Conservation (phyloP, 1,140 invertebrate species). For the Linepithema humile region DNA sequence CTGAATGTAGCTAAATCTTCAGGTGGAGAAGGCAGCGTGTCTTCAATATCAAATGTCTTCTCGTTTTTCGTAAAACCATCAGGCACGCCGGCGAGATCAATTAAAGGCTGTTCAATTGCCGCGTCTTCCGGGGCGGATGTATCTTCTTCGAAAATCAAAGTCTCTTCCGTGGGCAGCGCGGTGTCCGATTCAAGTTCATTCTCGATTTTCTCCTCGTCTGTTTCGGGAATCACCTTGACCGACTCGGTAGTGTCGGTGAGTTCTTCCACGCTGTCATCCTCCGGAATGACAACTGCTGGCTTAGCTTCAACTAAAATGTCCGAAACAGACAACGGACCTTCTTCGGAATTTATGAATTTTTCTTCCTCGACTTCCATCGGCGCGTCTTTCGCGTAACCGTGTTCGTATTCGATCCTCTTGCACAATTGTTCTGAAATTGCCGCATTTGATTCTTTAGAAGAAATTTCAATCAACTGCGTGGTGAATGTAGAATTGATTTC, state of each 20-base stretch:
- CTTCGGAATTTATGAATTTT: slow-evolving; percentile 54
- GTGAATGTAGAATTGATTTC: background rate
- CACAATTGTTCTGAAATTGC: background rate
- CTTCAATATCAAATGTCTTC: slow-evolving; percentile 6
- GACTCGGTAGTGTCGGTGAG: slow-evolving; percentile 14
- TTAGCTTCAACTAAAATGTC: slow-evolving; percentile 63
- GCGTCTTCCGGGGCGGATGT: background rate
- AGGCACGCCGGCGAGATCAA: background rate
- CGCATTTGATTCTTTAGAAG: background rate
- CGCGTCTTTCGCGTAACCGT: slow-evolving; percentile 26
- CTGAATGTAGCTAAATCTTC: background rate
- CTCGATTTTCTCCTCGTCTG: slow-evolving; percentile 50
- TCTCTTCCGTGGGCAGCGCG: slow-evolving; percentile 7
- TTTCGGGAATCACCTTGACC: slow-evolving; percentile 35
- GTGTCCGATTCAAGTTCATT: slow-evolving; percentile 16
- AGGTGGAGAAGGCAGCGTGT: slow-evolving; percentile 70
- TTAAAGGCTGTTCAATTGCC: background rate
- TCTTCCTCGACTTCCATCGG: slow-evolving; percentile 11
- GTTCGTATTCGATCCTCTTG: slow-evolving; percentile 32
- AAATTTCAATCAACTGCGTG: background rate
- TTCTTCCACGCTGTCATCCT: slow-evolving; percentile 59
- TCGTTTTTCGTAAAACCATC: background rate
- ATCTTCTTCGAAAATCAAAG: background rate
- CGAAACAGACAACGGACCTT: slow-evolving; percentile 71
- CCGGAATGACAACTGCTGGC: slow-evolving; percentile 65